Percentiles rank a stretch among this genome's conserved stretches.
Evolutionary conservation across 1,140 invertebrate genomes (phyloP).

Genomic region (Brachionus plicatilis): DNA sequence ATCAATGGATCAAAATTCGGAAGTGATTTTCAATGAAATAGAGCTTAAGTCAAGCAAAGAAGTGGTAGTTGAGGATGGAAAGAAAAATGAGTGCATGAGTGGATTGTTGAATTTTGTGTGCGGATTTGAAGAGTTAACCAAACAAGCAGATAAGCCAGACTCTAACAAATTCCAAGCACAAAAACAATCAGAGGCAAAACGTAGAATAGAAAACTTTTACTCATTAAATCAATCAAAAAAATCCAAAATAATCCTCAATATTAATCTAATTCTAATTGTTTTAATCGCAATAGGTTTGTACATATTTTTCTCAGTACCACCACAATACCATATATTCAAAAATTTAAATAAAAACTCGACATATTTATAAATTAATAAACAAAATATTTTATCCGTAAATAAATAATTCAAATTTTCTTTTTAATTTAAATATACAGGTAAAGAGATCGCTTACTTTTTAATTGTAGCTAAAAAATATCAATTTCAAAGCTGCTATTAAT

Average conservation of each 20-base stretch:
- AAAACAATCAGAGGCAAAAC: background rate
- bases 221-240: constrained; percentile 28
- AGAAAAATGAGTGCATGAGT: background rate
- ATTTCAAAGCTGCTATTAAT: background rate
- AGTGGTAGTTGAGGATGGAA: background rate
- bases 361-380: background rate
- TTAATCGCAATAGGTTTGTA: background rate
- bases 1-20: background rate
- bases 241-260: constrained; percentile 1
- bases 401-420: background rate
- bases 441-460: background rate
- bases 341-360: constrained; percentile 7
- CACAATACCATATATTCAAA: constrained; percentile 10
- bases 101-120: background rate
- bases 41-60: background rate
- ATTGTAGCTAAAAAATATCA: too few species aligned
- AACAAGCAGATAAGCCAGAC: background rate
- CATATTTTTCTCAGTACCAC: constrained; percentile 38
- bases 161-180: background rate
- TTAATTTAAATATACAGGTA: background rate
- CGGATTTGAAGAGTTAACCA: background rate
- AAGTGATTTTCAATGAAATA: background rate
- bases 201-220: constrained; percentile 21
- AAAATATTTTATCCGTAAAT: background rate
- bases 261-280: constrained; percentile 15